Conservation (phyloP, 2,113 vertebrate genomes). For the Colius striatus region DNA sequence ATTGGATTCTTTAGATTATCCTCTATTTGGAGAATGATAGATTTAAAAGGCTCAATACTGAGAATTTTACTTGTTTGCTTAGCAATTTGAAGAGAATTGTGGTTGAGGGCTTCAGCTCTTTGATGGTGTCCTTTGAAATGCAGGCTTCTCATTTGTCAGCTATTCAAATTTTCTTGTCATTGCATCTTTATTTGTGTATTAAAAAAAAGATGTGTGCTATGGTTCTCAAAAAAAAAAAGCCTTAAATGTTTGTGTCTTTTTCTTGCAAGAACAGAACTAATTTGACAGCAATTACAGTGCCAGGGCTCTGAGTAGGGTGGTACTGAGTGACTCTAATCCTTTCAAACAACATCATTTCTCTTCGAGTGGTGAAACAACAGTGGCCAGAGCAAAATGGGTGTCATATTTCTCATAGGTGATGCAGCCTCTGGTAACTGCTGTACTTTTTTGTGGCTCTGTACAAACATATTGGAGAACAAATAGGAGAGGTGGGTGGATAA, state of each 20-base stretch:
- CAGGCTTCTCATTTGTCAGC: conserved; percentile 14
- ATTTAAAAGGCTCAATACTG: background rate
- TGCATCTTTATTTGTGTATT: background rate
- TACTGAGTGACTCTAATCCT: background rate
- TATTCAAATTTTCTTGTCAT: background rate
- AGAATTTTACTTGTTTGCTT: conserved; percentile 2
- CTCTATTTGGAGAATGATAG: background rate
- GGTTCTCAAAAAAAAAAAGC: background rate
- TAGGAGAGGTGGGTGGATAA: background rate
- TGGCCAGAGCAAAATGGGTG: background rate
- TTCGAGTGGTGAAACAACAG: background rate
- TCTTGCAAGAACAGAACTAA: conserved; percentile 5
- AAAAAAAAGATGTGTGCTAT: background rate
- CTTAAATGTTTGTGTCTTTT: background rate
- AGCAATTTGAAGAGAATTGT: background rate
- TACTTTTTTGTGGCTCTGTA: background rate
- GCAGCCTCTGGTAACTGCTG: background rate
- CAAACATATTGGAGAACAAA: background rate
- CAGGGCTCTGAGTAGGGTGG: background rate
- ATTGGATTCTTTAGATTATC: background rate
- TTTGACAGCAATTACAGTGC: conserved; percentile 19
- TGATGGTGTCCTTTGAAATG: background rate
- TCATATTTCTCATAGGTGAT: background rate
- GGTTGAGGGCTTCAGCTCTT: background rate
- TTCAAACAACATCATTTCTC: background rate